Base-by-base conservation (phyloP, 2,113 vertebrate genomes). In the Boulengeromyrus knoepffleri region DNA sequence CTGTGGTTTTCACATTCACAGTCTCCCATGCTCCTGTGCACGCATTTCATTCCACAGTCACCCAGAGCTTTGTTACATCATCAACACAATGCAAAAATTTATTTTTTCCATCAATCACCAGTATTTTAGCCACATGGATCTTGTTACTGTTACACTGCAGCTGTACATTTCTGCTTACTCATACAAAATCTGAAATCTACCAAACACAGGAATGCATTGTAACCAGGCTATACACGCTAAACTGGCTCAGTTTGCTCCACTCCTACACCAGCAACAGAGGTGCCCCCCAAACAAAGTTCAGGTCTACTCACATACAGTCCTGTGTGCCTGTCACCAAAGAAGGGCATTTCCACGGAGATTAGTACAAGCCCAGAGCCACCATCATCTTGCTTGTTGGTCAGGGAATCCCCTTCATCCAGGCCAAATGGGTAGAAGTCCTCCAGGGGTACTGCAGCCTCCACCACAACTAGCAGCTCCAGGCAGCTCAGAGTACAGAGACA, bases 221-320 rank as follows among this genome's bases (percentile, higher is more conserved):
- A 27, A 36, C 70, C 5, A 50, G 47, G 70, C 46, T 53, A 84
- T 84, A 42, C 89, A 58, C 66, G 24, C 13, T 27, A 39, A 85
- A 47, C 89, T 39, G 77, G 24, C 49, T 53, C 27, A 12, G 19
- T 47, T 31, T 47, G 13, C 62, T 50, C 36, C 3, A 36, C 70
- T 31, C 21, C 24, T 21, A 42, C 52, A 8, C 77, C 1, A 21
- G 17, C 21, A 52, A 10, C 31, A 77, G 66, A 47, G 27, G 58
- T 36, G 13, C 31, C 24, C 89, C 89, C 42, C 80, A 17, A 53
- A 87, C 24, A 91, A 47, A 53, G 50, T 39, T 62, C 50, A 27
- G n/a, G 50, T 12, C 47, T 96, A 99, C 98, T 99, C 95, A 99
- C 98, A 90, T 99, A 99, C 94, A 99, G 98, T 66, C 97, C 98